Base-by-base conservation (phyloP, 2,797 vertebrate species). In the Perodicticus potto region DNA sequence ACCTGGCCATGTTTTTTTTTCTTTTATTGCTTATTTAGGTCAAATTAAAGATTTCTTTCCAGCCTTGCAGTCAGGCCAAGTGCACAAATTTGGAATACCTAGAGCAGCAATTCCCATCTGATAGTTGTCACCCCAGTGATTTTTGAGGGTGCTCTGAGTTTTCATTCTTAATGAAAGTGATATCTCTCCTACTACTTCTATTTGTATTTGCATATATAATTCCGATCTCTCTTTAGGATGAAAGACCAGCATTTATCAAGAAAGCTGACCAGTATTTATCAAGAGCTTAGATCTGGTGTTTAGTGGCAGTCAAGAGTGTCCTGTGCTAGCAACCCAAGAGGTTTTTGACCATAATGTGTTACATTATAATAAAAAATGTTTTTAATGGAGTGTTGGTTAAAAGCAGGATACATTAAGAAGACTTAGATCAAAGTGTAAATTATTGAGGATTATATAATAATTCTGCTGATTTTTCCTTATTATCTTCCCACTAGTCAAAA, bases 391-490 rank as follows among this genome's bases (percentile, higher is more conserved):
- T 76, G 29, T 70, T 92, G 77, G 72, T 85, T 93, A 91, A 84
- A 95, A 43, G 63, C 19, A 96, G 34, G 72, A 86, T 92, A 32
- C 70, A 63, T 88, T 91, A 93, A 78, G n/a, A 92, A 73, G 73
- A 63, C 34, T 80, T 84, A 80, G 77, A 67, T 63, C 63, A 70
- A 70, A 90, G 45, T 92, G 49, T 70, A 65, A 93, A 90, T 86
- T 70, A 91, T 37, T 45, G 53, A 96, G 14, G 53, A 87, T 72
- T 59, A 55, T 70, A 22, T 76, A 91, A 61, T n/a, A 65, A 65
- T 70, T 77, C 69, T 78, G 37, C 10, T 1, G 7, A 12, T 78
- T 91, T 83, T 45, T 89, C 34, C 70, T 59, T 80, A 53, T 93
- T 91, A 83, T 91, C 53, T 80, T 83, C 59, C 59, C 17, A 83